Conservation (phyloP, 1,140 invertebrate species). For the Pectinophora gossypiella region DNA sequence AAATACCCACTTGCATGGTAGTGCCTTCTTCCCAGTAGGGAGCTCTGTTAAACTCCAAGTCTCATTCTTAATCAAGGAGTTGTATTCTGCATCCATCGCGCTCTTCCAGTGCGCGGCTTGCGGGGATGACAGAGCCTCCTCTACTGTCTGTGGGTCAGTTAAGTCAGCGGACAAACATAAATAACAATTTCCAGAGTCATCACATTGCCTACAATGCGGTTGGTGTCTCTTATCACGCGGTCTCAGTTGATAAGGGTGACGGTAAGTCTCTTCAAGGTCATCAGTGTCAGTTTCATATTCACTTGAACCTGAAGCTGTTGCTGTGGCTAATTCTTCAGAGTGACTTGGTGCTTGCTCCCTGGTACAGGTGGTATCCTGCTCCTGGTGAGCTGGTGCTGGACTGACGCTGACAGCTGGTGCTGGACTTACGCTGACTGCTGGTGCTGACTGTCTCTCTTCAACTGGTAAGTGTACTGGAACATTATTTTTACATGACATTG, state of each 20-base stretch:
- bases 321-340: too few relatives aligned
- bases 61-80: slow-evolving; percentile 38
- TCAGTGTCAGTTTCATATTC: too few relatives aligned
- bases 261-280: too few relatives aligned
- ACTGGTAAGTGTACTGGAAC: background rate
- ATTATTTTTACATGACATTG: background rate
- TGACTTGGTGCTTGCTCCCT: too few relatives aligned
- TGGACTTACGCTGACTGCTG: too few relatives aligned
- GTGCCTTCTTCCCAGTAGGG: slow-evolving; percentile 41
- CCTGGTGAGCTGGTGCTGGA: too few relatives aligned
- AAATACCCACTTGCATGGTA: slow-evolving; percentile 42
- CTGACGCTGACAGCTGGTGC: too few relatives aligned
- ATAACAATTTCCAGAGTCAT: slow-evolving; percentile 11
- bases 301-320: too few relatives aligned
- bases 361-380: too few relatives aligned
- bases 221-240: too few relatives aligned
- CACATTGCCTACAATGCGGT: too few relatives aligned
- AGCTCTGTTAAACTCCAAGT: slow-evolving; percentile 41
- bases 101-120: slow-evolving; percentile 25
- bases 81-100: slow-evolving; percentile 39
- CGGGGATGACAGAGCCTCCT: slow-evolving; percentile 3
- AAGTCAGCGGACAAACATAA: slow-evolving; percentile 1
- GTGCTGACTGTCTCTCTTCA: background rate
- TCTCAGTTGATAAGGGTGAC: too few relatives aligned
- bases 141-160: background rate